Evolutionary conservation across 1,140 invertebrate species (phyloP).

Genomic region (Drosophila trapezifrons): DNA sequence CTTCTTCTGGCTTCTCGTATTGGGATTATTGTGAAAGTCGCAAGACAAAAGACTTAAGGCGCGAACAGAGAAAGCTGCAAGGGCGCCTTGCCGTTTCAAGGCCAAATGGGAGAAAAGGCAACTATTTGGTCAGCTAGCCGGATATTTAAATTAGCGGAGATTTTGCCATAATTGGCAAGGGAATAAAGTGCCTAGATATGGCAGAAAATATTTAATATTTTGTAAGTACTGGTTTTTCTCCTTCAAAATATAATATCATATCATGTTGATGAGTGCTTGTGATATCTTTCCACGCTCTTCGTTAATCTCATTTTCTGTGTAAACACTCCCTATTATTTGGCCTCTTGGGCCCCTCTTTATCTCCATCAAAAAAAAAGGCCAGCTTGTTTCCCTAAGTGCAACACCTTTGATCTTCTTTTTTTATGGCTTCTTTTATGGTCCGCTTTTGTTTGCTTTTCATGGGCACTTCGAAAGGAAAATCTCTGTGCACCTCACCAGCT

Average conservation of each 20-base stretch:
- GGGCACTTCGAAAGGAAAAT: constrained; percentile 35
- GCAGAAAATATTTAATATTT: not conserved
- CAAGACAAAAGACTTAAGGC: constrained; percentile 47
- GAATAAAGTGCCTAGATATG: too few species aligned
- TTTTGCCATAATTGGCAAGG: too few species aligned
- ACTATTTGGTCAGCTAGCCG: too few species aligned
- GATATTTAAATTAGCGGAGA: not conserved
- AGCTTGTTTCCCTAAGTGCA: constrained; percentile 33
- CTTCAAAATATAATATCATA: not conserved
- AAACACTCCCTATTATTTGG: constrained; percentile 12
- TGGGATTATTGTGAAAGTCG: constrained; percentile 43
- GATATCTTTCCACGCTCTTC: not conserved
- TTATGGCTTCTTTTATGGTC: constrained; percentile 22
- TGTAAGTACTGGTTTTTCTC: not conserved
- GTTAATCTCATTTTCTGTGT: constrained; percentile 24
- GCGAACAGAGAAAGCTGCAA: constrained; percentile 35
- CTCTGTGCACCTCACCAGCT: not conserved
- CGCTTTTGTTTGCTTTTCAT: constrained; percentile 32
- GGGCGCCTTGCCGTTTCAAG: constrained; percentile 21
- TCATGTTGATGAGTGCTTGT: not conserved
- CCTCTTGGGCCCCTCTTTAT: constrained; percentile 4
- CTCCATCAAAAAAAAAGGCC: constrained; percentile 8
- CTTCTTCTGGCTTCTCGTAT: constrained; percentile 16
- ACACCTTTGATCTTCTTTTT: constrained; percentile 46
- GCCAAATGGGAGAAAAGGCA: constrained; percentile 6